Base-by-base conservation (phyloP, 2,797 vertebrate species). In the Protonibea diacanthus region DNA sequence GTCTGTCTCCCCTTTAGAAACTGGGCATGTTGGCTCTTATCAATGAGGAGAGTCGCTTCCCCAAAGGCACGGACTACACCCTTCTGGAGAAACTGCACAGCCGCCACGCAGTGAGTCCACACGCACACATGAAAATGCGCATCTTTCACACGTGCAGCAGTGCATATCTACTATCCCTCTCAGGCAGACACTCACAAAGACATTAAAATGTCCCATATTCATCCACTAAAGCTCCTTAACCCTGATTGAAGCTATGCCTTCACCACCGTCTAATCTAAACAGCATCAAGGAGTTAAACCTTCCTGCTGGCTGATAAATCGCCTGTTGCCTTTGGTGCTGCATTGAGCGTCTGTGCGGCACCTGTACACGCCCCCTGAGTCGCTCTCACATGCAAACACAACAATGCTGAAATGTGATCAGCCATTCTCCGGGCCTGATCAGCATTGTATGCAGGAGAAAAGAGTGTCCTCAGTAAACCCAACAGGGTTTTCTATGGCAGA, bases 31-130 rank as follows among this genome's bases (percentile, higher is more conserved):
- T 98, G 94, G 96, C 97, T 88, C 95, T 98, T 85, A 97, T 98
- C 91, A 98, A 98, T 71, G 97, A 98, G 89, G 97, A 98, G 88
- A 98, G 97, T 88, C 95, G 97, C 83, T 98, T 98, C 87, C 97
- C 97, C 74, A 98, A 98, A 96, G 97, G 97, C 90, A 98, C 96
- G 3, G 97, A 98, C 94, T 95, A 93, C 95, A 98, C 97, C 85
- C 94, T 98, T 58, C 90, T 98, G 91, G 97, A 97, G 93, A 98
- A 98, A 84, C 95, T 98, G 74, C 96, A 98, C 93, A 97, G 95
- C 80, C 96, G 97, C 78, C 97, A 97, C 45, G 95, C 95, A 55
- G 97, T 98, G 89, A 96, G 96, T 93, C 77, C 67, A 64, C 72
- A 84, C 33, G 8, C 66, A 55, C 60, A 44, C 47, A 29, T 44